A percentile compares a stretch with the other conserved stretches of the same genome.
These are phyloP conservation scores for Pyrgus malvae DNA, from an alignment of 2,888 invertebrate genomes.

Conservation along the genomic window DNA sequence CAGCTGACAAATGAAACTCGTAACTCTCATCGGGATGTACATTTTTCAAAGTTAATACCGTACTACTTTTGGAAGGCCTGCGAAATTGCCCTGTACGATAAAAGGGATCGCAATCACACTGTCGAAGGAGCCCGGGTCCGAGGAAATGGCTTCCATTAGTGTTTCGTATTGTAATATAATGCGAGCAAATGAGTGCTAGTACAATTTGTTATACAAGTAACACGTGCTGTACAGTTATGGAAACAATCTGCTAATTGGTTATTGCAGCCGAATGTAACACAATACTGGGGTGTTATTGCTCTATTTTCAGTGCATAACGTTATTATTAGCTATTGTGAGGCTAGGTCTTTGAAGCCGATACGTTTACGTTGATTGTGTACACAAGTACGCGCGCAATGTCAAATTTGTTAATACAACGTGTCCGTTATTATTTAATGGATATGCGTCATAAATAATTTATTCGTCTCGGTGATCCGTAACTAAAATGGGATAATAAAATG, in stretches of 20 bases:
- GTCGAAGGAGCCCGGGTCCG: conserved; percentile 41
- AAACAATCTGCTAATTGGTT: conserved; percentile 59
- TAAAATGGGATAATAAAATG: conserved; percentile 18
- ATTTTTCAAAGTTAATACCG: conserved; percentile 25
- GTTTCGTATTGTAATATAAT: conserved; percentile 33
- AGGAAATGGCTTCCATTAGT: conserved; percentile 51
- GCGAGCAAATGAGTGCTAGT: conserved; percentile 24
- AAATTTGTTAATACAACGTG: conserved; percentile 14
- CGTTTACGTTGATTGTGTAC: conserved; percentile 21
- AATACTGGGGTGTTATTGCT: conserved; percentile 49
- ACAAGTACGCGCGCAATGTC: conserved; percentile 19
- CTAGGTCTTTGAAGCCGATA: conserved; percentile 22
- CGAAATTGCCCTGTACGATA: conserved; percentile 22
- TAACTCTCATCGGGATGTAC: conserved; percentile 12
- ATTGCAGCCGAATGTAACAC: conserved; percentile 47
- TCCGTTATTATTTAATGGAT: conserved; percentile 5
- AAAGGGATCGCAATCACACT: conserved; percentile 27
- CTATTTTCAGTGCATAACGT: conserved; percentile 49
- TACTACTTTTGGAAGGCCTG: conserved; percentile 14
- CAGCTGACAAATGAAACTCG: conserved; percentile 5
- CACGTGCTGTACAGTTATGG: conserved; percentile 55
- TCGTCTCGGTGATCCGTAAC: neutral
- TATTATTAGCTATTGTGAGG: conserved; percentile 47
- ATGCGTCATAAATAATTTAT: conserved; percentile 1
- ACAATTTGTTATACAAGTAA: conserved; percentile 36